A percentile compares a stretch with the other conserved stretches of the same genome.
These are phyloP conservation scores for Sebastes matsubarae DNA, from an alignment of 2,797 vertebrate genomes.

Conservation along the genomic window DNA sequence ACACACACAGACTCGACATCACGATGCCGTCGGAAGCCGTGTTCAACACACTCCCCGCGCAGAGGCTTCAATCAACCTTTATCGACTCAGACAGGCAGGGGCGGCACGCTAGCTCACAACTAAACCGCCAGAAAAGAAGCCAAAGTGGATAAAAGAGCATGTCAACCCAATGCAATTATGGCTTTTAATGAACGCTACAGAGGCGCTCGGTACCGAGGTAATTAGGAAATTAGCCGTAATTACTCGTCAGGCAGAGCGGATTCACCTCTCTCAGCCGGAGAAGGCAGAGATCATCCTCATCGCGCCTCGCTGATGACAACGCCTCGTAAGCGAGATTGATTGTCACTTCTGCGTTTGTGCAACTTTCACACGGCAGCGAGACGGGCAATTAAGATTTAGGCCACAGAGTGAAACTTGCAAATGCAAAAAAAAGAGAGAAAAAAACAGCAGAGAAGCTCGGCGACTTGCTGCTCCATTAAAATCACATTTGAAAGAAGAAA, in stretches of 20 bases:
- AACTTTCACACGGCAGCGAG: constrained; percentile 45
- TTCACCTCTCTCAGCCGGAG: constrained; percentile 67
- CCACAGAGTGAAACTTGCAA: constrained; percentile 36
- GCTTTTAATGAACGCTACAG: constrained; percentile 81
- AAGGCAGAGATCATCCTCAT: constrained; percentile 66
- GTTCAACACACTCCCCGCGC: constrained; percentile 58
- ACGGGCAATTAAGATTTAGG: constrained; percentile 37
- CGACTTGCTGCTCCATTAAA: constrained; percentile 6
- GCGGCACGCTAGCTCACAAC: constrained; percentile 43
- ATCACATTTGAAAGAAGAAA: constrained; percentile 5
- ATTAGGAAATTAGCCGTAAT: constrained; percentile 83
- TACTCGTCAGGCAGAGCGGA: constrained; percentile 73
- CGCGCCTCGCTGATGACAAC: constrained; percentile 56
- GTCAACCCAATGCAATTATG: constrained; percentile 82
- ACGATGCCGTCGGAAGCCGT: constrained; percentile 39
- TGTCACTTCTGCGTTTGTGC: constrained; percentile 57
- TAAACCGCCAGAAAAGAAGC: constrained; percentile 59
- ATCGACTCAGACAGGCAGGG: constrained; percentile 73
- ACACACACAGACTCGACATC: constrained; percentile 36
- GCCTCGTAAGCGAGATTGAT: constrained; percentile 78
- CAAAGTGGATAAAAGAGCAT: constrained; percentile 76
- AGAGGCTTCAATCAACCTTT: constrained; percentile 73
- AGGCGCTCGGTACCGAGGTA: constrained; percentile 70
- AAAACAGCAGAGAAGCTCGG: not conserved
- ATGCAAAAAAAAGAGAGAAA: not conserved